Base-by-base conservation (phyloP, 2,888 invertebrate genomes). In the Drosophila maculinotata region DNA sequence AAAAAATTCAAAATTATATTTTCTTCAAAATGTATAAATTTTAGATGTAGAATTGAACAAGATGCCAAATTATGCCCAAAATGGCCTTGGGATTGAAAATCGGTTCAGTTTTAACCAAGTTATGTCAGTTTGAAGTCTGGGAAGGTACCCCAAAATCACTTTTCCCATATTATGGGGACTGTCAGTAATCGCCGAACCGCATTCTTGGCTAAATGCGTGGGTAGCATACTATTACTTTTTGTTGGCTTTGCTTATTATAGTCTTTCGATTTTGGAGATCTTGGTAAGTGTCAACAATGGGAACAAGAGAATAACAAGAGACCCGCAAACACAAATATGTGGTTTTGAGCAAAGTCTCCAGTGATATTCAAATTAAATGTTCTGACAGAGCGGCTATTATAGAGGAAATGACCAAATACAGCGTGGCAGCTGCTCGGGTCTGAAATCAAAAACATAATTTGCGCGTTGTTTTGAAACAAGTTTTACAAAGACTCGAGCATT, bases 351-450 rank as follows among this genome's bases (percentile, higher is more conserved):
- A 69, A 63, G 53, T 67, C 52, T 58, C 48, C 53, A 35, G 15
- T 28, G 44, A 53, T 85, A 83, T 85, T 78, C 69, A 85, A 85
- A 83, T 85, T 65, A 69, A 73, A 69, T 66, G 65, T 70, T 71
- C 81, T 71, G 73, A 51, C 33, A 64, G n/a, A 38, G 39, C 38
- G 14, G 23, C 45, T 45, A 44, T 8, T 26, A 47, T 72, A 78
- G 76, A 69, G 73, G 80, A 85, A 83, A 83, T 82, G 73, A 72
- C 86, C 85, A 80, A 83, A 80, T 77, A 69, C 57, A 62, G 56
- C 65, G 60, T 15, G 63, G 68, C 68, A 30, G 25, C 23, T 38
- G 33, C 17, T 47, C 20, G 33, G 14, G 28, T 26, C 42, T 48
- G 31, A 49, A 45, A n/a, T n/a, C n/a, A n/a, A 15, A 49, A 28